These are phyloP conservation scores for Porites divaricata DNA, from an alignment of 92 coral and sea anemone genomes.

Conservation along the genomic window DNA sequence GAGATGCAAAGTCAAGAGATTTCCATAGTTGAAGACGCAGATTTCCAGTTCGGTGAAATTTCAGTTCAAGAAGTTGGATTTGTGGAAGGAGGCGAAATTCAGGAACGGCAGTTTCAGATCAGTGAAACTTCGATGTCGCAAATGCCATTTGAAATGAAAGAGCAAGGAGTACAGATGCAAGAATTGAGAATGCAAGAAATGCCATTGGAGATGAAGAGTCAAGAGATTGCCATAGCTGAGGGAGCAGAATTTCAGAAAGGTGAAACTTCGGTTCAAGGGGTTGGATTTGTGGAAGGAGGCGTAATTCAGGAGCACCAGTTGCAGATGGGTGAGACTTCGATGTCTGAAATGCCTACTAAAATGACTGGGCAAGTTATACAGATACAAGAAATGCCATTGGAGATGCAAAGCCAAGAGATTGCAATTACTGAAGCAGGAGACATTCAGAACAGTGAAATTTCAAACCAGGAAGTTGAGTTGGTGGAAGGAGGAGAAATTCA, in stretches of 20 bases:
- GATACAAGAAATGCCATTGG: no score
- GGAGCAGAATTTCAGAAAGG: not conserved
- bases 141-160: no score
- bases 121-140: no score
- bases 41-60: not conserved
- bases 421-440: not conserved
- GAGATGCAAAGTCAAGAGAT: not conserved
- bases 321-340: no score
- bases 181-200: not conserved
- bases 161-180: not conserved
- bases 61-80: conserved; percentile 7
- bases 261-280: not conserved
- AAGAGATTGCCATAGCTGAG: no score
- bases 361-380: no score
- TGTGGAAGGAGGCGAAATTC: conserved; percentile 8
- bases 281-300: not conserved
- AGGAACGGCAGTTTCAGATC: not conserved
- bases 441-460: not conserved
- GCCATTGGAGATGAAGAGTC: no score
- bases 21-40: no score
- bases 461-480: not conserved
- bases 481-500: not conserved
- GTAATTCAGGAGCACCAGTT: not conserved
- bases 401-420: no score
- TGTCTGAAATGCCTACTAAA: no score